A percentile compares a stretch with the other conserved stretches of the same genome.
Conservation (phyloP, 1,140 invertebrate species). For the Saxidomus purpurata region DNA sequence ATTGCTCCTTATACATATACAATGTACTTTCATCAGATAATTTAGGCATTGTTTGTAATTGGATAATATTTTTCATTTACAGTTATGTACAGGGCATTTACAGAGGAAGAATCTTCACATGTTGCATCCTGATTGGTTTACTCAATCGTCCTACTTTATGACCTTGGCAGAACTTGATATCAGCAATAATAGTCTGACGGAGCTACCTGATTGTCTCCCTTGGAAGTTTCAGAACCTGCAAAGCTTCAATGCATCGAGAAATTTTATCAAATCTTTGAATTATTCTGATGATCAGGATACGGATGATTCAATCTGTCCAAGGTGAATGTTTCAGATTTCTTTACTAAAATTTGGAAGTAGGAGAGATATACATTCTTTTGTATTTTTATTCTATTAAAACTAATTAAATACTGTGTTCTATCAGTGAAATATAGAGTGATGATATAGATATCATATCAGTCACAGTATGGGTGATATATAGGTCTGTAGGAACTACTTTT, state of each 20-base stretch:
- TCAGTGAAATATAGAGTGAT: no score
- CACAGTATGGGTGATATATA: no score
- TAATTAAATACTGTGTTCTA: no score
- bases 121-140: slow-evolving; percentile 65
- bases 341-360: no score
- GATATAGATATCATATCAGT: no score
- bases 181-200: slow-evolving; percentile 68
- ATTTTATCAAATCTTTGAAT: slow-evolving; percentile 13
- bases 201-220: slow-evolving; percentile 70
- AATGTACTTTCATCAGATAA: no score
- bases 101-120: slow-evolving; percentile 24
- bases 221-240: slow-evolving; percentile 74
- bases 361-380: no score
- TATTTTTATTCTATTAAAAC: no score
- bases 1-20: no score
- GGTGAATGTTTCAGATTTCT: slow-evolving; percentile 41
- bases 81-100: slow-evolving; percentile 37
- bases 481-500: no score
- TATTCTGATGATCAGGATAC: background rate
- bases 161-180: slow-evolving; percentile 71
- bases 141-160: slow-evolving; percentile 23
- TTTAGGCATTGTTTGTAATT: no score
- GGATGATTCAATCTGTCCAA: slow-evolving; percentile 53
- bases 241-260: slow-evolving; percentile 71
- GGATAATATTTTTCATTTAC: slow-evolving; percentile 19